Evolutionary conservation across 2,888 invertebrate genomes (phyloP), one percentile per base, ranked within the genome.

Genomic region (Philaethria dido): DNA sequence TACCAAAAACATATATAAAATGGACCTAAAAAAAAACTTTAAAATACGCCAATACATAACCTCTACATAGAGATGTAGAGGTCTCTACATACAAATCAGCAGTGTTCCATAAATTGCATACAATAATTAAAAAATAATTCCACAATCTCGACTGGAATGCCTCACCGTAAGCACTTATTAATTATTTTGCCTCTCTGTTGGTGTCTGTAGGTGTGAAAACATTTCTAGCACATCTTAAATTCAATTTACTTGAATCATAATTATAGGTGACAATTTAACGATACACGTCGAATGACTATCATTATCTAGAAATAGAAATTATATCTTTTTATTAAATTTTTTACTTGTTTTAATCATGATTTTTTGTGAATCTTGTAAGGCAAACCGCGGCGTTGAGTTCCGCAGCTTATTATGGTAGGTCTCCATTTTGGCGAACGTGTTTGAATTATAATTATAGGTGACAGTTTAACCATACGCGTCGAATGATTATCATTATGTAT

Each of bases 121-220:
- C 25, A 57, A 57, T 57, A 42, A 57, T 57, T 57, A 57, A 57
- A 57, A 25, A 57, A 57, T 57, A 42, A 57, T 57, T 42, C 39
- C 39, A 57, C 42, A 25, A 57, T 25, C 42, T 57, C 57, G 57
- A 42, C n/a, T 42, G 25, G 42, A 57, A n/a, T 57, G n/a, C n/a
- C n/a, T 25, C 25, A 22, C 42, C 57, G 16, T 42, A 42, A 57
- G 57, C 57, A 57, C 57, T 57, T 57, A 57, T 57, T 57, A 57
- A 57, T 57, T 57, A 57, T 42, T 42, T 42, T 11, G 22, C 16
- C 39, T 57, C 57, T 39, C 42, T 22, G 55, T 57, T 42, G n/a
- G n/a, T n/a, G n/a, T n/a, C n/a, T n/a, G 39, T n/a, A 25, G 57
- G 57, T 57, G 57, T 57, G 57, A 57, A 57, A 57, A 57, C 22